Evolutionary conservation across 2,888 invertebrate genomes (phyloP), one percentile per base, ranked within the genome.

Genomic region (Cactoblastis cactorum): DNA sequence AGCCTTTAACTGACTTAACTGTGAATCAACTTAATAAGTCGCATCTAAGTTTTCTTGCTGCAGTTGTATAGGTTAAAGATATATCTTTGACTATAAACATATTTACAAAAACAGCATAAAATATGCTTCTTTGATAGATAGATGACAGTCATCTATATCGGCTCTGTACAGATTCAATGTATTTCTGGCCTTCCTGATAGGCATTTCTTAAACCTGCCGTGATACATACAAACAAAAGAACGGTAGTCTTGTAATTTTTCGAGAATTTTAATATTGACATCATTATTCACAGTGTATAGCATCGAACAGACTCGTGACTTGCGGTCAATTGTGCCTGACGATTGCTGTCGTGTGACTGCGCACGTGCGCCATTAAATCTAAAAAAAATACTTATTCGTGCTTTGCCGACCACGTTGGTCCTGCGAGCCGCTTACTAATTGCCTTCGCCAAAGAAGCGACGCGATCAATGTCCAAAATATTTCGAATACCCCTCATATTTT

Each of bases 371-470:
- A 71, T 74, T 74, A 77, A 71, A 69, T 69, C 57, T 64, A 76
- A 80, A 80, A 71, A 76, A 81, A 77, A n/a, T n/a, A 80, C 77
- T 74, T 71, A 74, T 76, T 79, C 83, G 83, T 84, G 83, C 69
- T 62, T 67, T 64, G 61, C 61, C 63, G 65, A 60, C 70, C 73
- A 73, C 71, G 70, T 60, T 55, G 49, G 48, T 63, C 46, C 62
- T 66, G 58, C 59, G 59, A 61, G 47, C 51, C 58, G 62, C 60
- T 61, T 62, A 57, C 64, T 69, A 62, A 69, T 68, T 61, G 56
- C 55, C 50, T 19, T 58, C 56, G 24, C 37, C 17, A 38, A 37
- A 41, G 39, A 22, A 38, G 11, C 6, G 5, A 17, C n/a, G n/a
- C n/a, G n/a, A n/a, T n/a, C n/a, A n/a, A n/a, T n/a, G n/a, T n/a